Conservation (phyloP, 2,888 invertebrate species). For the Eupeodes luniger region DNA sequence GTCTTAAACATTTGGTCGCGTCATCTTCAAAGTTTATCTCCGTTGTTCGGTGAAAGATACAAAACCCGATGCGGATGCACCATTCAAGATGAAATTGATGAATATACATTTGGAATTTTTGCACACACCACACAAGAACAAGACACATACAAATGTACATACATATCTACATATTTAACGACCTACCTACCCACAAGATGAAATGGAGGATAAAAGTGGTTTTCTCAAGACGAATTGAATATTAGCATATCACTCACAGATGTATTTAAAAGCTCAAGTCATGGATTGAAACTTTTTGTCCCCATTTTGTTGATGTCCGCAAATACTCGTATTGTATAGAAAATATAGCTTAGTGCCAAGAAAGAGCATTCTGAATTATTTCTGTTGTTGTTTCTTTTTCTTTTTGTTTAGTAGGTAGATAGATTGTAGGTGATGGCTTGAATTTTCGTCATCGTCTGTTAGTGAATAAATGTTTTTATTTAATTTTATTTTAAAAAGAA, state of each 20-base stretch:
- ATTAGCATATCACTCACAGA: conserved; percentile 62
- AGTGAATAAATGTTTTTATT: conserved; percentile 1
- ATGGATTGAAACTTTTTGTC: conserved; percentile 37
- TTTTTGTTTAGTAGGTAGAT: conserved; percentile 10
- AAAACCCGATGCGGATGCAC: background rate
- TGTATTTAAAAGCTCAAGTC: conserved; percentile 52
- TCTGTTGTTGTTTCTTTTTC: background rate
- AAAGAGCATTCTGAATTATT: conserved; percentile 5
- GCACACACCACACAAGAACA: background rate
- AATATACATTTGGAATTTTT: conserved; percentile 49
- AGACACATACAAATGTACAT: background rate
- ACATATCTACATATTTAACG: too few species aligned
- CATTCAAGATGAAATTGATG: conserved; percentile 50
- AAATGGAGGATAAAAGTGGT: conserved; percentile 38
- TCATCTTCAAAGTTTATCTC: background rate
- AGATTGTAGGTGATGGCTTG: too few species aligned
- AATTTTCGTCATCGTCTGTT: conserved; percentile 8
- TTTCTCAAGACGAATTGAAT: conserved; percentile 63
- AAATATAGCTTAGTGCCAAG: conserved; percentile 1
- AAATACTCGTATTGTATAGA: background rate
- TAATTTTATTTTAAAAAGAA: background rate
- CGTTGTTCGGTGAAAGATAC: background rate
- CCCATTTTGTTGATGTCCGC: conserved; percentile 15
- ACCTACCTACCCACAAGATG: background rate
- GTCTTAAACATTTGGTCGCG: background rate